Evolutionary conservation across 1,140 invertebrate genomes (phyloP), one percentile per base, ranked within the genome.

Genomic region (Sitophilus oryzae): DNA sequence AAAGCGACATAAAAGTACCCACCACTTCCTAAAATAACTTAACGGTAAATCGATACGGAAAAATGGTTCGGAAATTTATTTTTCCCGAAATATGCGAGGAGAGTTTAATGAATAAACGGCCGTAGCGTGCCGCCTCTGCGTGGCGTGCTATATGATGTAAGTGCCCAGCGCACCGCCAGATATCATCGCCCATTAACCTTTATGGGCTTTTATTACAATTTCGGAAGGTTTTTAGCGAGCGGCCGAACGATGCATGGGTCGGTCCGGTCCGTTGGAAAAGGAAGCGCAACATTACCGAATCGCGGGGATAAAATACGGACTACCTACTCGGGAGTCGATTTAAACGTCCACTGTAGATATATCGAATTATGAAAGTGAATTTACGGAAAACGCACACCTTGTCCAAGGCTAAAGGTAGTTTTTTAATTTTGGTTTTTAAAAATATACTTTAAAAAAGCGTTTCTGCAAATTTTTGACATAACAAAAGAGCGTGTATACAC

Each of bases 171-270:
- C n/a, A 9, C n/a, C 9, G n/a, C n/a, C 34, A 40, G 38, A 40
- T 40, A 40, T 20, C 4, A 40, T 40, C 5, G 38, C 38, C 38
- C n/a, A 40, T 40, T 40, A 40, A 40, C 5, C 5, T 20, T 40
- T 40, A 40, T 14, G 38, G 38, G 5, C 38, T 20, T 40, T 40
- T 40, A 40, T 40, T 40, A 40, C 38, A 40, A 40, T 40, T 40
- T 40, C 38, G 19, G 38, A 14, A 40, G 14, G 9, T 35, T 9
- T 35, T n/a, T 9, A 35, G 34, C 9, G 34, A n/a, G n/a, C n/a
- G n/a, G n/a, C n/a, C n/a, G n/a, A n/a, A n/a, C n/a, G n/a, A n/a
- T n/a, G n/a, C n/a, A n/a, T n/a, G n/a, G n/a, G n/a, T n/a, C n/a
- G n/a, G n/a, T n/a, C n/a, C n/a, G n/a, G n/a, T n/a, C n/a, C n/a